Conservation (phyloP, 2,113 vertebrate genomes). For the Tragelaphus scriptus region DNA sequence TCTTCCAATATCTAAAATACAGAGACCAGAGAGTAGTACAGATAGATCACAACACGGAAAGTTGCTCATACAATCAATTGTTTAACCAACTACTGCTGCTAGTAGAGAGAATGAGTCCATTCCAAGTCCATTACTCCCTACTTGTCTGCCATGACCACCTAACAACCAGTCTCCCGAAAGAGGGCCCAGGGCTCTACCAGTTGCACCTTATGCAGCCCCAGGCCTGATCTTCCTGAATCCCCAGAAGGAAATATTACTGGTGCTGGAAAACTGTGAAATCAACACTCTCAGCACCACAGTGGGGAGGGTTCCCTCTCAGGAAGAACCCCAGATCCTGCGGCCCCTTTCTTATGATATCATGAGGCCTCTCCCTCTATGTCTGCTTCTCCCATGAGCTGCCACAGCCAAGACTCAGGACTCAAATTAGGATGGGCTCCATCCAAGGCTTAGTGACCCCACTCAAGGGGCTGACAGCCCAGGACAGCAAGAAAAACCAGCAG, state of each 20-base stretch:
- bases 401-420: too few species aligned
- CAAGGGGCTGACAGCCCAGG: too few species aligned
- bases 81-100: neutral
- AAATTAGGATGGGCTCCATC: too few species aligned
- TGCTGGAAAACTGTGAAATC: neutral
- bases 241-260: neutral
- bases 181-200: neutral
- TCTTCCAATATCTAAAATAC: neutral
- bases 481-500: too few species aligned
- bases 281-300: neutral
- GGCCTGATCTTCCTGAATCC: rapidly evolving
- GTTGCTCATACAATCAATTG: neutral
- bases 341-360: too few species aligned
- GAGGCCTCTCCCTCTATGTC: too few species aligned
- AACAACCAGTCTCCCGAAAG: neutral
- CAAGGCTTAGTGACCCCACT: too few species aligned
- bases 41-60: neutral
- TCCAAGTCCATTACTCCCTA: neutral
- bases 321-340: too few species aligned
- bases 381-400: too few species aligned
- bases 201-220: neutral
- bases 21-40: neutral
- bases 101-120: neutral
- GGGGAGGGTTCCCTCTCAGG: too few species aligned
- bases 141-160: neutral